A percentile compares a stretch with the other conserved stretches of the same genome.
phyloP scores from a whole-genome alignment of 2,888 invertebrate species.

The Ormyrus nitidulus region DNA sequence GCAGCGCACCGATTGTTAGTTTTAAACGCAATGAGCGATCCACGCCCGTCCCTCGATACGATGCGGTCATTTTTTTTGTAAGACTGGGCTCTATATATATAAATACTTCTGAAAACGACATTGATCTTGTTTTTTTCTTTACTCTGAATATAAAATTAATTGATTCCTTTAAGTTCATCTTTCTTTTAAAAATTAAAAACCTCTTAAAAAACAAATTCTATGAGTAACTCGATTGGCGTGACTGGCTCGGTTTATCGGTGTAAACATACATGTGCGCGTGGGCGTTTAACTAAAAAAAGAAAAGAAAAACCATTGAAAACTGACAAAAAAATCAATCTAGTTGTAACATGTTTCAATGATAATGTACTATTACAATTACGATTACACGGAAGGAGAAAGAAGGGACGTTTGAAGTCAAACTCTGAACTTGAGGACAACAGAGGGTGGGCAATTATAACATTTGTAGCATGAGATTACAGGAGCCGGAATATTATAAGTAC shows the following conservation, averaged over 20 bases:
- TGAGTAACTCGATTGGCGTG: slow-evolving; percentile 47
- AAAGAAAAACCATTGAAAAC: slow-evolving; percentile 53
- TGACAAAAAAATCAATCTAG: slow-evolving; percentile 48
- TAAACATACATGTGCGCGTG: slow-evolving; percentile 53
- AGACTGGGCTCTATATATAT: slow-evolving; percentile 75
- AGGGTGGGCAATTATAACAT: slow-evolving; percentile 48
- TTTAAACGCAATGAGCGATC: slow-evolving; percentile 71
- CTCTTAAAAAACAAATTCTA: slow-evolving; percentile 55
- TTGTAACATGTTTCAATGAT: slow-evolving; percentile 54
- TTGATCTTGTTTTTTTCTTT: slow-evolving; percentile 69
- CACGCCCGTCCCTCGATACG: slow-evolving; percentile 74
- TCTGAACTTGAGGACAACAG: slow-evolving; percentile 31
- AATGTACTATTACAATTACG: slow-evolving; percentile 48
- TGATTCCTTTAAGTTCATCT: slow-evolving; percentile 55
- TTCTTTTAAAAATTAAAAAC: slow-evolving; percentile 36
- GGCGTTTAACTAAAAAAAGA: slow-evolving; percentile 44
- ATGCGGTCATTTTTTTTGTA: slow-evolving; percentile 74
- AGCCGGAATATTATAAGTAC: slow-evolving; percentile 42
- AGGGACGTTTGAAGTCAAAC: slow-evolving; percentile 43
- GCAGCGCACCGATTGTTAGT: slow-evolving; percentile 73
- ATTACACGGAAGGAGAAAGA: slow-evolving; percentile 37
- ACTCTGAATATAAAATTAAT: slow-evolving; percentile 66
- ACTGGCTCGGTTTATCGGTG: slow-evolving; percentile 47
- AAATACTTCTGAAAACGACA: slow-evolving; percentile 74
- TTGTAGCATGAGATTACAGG: slow-evolving; percentile 49